Evolutionary conservation across 1,140 invertebrate genomes (phyloP).

Genomic region (Dinothrombium tinctorium): DNA sequence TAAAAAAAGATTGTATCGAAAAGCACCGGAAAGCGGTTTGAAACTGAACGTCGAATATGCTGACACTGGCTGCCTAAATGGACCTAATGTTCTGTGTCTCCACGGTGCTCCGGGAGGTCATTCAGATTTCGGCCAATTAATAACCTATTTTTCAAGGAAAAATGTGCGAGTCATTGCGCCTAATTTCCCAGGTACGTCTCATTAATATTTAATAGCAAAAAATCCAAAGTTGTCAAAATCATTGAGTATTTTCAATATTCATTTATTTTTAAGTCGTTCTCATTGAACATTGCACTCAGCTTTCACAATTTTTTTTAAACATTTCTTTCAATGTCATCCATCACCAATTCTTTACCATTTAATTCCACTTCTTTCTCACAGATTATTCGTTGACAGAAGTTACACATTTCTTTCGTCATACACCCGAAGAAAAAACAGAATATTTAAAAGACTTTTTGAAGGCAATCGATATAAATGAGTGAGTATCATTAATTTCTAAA

Average conservation of each 20-base stretch:
- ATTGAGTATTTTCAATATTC: no score
- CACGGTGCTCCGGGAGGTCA: conserved; percentile 15
- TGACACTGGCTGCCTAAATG: conserved; percentile 4
- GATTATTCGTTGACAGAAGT: conserved; percentile 2
- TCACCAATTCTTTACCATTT: neutral
- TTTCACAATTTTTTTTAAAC: neutral
- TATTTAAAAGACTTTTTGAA: conserved; percentile 13
- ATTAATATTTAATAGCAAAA: no score
- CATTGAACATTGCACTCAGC: neutral
- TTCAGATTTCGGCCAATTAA: conserved; percentile 11
- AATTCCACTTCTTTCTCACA: no score
- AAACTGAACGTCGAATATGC: conserved; percentile 10
- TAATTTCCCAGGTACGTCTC: conserved; percentile 13
- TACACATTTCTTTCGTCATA: conserved; percentile 13
- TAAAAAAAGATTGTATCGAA: conserved; percentile 6
- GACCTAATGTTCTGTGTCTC: conserved; percentile 6
- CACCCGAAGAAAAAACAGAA: conserved; percentile 12
- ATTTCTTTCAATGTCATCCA: neutral
- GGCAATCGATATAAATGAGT: conserved; percentile 11
- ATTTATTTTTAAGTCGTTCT: no score
- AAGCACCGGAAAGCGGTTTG: conserved; percentile 6
- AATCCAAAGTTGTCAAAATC: no score
- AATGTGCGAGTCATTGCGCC: conserved; percentile 11
- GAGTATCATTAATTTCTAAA: no score
- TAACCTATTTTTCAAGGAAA: conserved; percentile 5